A percentile compares a stretch with the other conserved stretches of the same genome.
These are phyloP conservation scores for Plebejus argus DNA, from an alignment of 2,888 invertebrate genomes.

Conservation along the genomic window DNA sequence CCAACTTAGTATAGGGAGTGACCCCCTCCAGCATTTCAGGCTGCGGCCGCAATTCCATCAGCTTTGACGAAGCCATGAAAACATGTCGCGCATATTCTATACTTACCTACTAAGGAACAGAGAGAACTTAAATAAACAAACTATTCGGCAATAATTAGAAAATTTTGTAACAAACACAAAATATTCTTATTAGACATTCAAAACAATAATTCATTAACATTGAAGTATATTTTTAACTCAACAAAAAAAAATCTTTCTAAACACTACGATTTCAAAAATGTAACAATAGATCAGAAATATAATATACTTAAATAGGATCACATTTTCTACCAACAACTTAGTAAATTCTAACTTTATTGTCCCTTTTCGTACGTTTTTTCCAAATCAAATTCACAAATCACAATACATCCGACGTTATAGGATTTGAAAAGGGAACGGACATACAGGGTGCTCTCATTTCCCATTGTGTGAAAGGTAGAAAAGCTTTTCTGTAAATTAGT, in stretches of 20 bases:
- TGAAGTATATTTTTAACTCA: not conserved
- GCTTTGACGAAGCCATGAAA: too few relatives aligned
- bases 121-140: too few relatives aligned
- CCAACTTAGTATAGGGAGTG: too few relatives aligned
- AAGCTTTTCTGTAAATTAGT: slow-evolving; percentile 7
- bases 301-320: not conserved
- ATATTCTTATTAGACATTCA: too few relatives aligned
- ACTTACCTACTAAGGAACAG: too few relatives aligned
- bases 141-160: too few relatives aligned
- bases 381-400: slow-evolving; percentile 29
- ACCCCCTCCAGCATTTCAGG: too few relatives aligned
- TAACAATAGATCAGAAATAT: not conserved
- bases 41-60: too few relatives aligned
- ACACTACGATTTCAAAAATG: not conserved
- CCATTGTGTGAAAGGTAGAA: not conserved
- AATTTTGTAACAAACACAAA: too few relatives aligned
- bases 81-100: too few relatives aligned
- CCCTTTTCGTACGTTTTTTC: slow-evolving; percentile 26
- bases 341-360: slow-evolving; percentile 26
- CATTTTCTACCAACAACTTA: slow-evolving; percentile 17
- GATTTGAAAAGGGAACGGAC: slow-evolving; percentile 30
- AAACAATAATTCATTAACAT: too few relatives aligned
- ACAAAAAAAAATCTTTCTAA: not conserved
- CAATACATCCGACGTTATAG: slow-evolving; percentile 29
- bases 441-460: not conserved